A percentile compares a stretch with the other conserved stretches of the same genome.
phyloP scores from a whole-genome alignment of 2,113 vertebrate genomes.

The Anoura caudifer region DNA sequence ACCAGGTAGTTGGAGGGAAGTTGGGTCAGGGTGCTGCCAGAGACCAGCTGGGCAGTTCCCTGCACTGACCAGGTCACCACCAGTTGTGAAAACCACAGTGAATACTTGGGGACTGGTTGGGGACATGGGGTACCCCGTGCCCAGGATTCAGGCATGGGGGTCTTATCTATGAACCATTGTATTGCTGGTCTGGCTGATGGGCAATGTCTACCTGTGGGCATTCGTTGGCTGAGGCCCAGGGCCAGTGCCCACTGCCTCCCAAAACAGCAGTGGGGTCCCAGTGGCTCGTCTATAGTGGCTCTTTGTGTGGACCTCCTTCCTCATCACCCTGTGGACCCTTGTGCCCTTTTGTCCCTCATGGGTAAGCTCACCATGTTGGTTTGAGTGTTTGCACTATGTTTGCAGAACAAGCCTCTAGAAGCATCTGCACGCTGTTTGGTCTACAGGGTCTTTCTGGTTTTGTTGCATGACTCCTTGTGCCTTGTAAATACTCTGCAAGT shows the following conservation, averaged over 20 bases:
- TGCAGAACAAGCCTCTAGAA: accelerated
- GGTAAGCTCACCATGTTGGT: slow-evolving; percentile 71
- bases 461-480: accelerated
- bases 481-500: too few species aligned
- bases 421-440: accelerated
- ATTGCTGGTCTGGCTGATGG: not conserved
- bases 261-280: slow-evolving; percentile 39
- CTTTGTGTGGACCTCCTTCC: slow-evolving; percentile 71
- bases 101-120: not conserved
- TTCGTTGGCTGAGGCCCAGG: not conserved
- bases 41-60: not conserved
- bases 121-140: accelerated
- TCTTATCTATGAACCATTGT: not conserved
- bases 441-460: not conserved
- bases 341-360: slow-evolving; percentile 77
- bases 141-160: not conserved
- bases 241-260: accelerated
- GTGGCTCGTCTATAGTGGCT: slow-evolving; percentile 81
- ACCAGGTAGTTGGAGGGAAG: too few species aligned
- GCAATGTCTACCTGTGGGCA: too few species aligned
- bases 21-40: not conserved
- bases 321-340: slow-evolving; percentile 80
- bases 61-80: not conserved
- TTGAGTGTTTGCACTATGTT: not conserved
- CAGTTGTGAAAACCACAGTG: not conserved